Conservation (phyloP, 2,113 vertebrate genomes). For the Philantomba maxwellii region DNA sequence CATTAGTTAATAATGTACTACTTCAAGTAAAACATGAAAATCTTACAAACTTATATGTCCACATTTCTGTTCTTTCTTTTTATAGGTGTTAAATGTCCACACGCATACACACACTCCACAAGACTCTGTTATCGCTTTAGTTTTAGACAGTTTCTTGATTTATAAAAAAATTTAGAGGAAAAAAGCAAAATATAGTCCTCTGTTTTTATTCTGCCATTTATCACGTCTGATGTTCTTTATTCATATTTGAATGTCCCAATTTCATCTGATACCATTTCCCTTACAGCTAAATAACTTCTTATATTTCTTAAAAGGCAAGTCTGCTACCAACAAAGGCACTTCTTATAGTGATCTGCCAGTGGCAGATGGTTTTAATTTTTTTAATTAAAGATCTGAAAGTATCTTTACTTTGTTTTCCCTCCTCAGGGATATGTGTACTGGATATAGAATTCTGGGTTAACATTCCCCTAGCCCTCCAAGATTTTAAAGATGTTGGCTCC, state of each 20-base stretch:
- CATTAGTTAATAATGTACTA: conserved; percentile 30
- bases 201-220: neutral
- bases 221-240: neutral
- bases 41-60: neutral
- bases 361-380: conserved; percentile 11
- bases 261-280: neutral
- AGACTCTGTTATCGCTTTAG: neutral
- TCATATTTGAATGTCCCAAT: neutral
- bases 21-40: neutral
- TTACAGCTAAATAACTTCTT: conserved; percentile 5
- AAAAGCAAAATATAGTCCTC: neutral
- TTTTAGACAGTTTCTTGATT: conserved; percentile 22
- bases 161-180: neutral
- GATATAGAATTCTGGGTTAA: neutral
- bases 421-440: neutral
- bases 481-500: neutral
- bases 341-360: neutral
- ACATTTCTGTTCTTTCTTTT: neutral
- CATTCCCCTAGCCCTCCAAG: neutral
- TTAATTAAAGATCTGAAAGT: neutral
- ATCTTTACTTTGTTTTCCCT: conserved; percentile 19
- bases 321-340: neutral
- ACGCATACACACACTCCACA: neutral
- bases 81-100: neutral
- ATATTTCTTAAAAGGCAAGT: neutral